These are phyloP conservation scores for Candidula unifasciata DNA, from an alignment of 2,888 invertebrate genomes.

Conservation along the genomic window DNA sequence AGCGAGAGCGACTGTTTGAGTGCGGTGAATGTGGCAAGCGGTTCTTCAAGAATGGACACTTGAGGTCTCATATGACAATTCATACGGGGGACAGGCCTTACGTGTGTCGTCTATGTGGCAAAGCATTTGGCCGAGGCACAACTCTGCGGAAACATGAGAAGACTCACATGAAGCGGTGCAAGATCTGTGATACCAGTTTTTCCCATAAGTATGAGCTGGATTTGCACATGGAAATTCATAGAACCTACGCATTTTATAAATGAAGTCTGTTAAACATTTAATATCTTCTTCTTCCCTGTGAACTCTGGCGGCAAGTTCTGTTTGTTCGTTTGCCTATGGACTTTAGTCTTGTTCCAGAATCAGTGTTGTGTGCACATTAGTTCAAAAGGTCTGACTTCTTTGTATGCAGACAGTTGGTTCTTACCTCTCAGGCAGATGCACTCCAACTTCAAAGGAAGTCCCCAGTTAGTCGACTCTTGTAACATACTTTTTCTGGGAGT, in stretches of 20 bases:
- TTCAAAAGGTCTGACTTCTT: too few relatives aligned
- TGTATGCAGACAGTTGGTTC: too few relatives aligned
- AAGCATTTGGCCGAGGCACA: conserved; percentile 44
- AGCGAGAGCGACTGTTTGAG: conserved; percentile 49
- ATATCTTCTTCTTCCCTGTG: background rate
- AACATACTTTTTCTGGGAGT: too few relatives aligned
- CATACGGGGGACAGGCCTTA: conserved; percentile 45
- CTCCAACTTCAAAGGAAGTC: too few relatives aligned
- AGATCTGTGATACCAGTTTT: conserved; percentile 50
- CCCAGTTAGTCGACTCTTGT: too few relatives aligned
- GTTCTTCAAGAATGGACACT: conserved; percentile 52
- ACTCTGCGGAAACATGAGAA: conserved; percentile 50
- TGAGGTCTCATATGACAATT: conserved; percentile 50
- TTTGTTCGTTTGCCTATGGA: too few relatives aligned
- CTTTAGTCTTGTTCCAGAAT: too few relatives aligned
- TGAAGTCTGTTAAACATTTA: background rate
- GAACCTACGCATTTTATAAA: conserved; percentile 41
- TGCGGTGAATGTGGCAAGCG: conserved; percentile 49
- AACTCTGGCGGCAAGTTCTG: too few relatives aligned
- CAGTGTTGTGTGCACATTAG: too few relatives aligned
- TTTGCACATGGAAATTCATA: conserved; percentile 48
- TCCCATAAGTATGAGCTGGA: conserved; percentile 49
- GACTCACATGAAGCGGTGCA: conserved; percentile 49
- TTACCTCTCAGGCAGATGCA: too few relatives aligned
- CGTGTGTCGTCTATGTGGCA: conserved; percentile 49